Base-by-base conservation (phyloP, 2,113 vertebrate species). In the Cavia porcellus region DNA sequence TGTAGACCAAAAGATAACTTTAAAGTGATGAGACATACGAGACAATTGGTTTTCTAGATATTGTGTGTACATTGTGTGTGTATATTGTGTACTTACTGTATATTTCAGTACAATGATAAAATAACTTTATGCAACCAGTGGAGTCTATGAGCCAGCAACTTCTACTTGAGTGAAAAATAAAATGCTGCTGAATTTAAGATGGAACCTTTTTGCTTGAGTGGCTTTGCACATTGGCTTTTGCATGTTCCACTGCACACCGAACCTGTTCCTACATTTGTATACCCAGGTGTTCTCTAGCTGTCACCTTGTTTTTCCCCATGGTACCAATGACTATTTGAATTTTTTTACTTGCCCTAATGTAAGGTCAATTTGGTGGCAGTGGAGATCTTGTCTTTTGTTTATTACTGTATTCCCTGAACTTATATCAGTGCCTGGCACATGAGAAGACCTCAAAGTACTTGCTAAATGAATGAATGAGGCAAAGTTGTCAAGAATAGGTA, bases 371-470 rank as follows among this genome's bases (percentile, higher is more conserved):
- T 1, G 12, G 10, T 70, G 35, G 30, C 15, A 57, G 61, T 45
- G 38, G 77, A 55, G 22, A 77, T 70, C 61, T 68, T 62, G 35
- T 74, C 32, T 96, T 28, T 80, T 74, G 35, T 59, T 88, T 25
- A 32, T 15, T 30, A 32, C 45, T 75, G 0, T 35, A 30, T 72
- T 1, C 25, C 35, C 38, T 72, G 81, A 1, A 47, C 28, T 70
- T 80, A 84, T 4, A 30, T 68, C 62, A 70, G 20, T 68, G 57
- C 4, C 38, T 57, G 45, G 42, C 3, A 82, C 59, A 52, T 28
- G 80, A 86, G 64, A 55, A 90, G 86, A 66, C 7, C 17, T 52
- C 77, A 88, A 79, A 66, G 30, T 86, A 81, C 14, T 62, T 96
- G 45, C 70, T 52, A n/a, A 57, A 57, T 42, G 28, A 92, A 38